phyloP scores from a whole-genome alignment of 1,140 invertebrate genomes.

The Leptinotarsa lineolata region DNA sequence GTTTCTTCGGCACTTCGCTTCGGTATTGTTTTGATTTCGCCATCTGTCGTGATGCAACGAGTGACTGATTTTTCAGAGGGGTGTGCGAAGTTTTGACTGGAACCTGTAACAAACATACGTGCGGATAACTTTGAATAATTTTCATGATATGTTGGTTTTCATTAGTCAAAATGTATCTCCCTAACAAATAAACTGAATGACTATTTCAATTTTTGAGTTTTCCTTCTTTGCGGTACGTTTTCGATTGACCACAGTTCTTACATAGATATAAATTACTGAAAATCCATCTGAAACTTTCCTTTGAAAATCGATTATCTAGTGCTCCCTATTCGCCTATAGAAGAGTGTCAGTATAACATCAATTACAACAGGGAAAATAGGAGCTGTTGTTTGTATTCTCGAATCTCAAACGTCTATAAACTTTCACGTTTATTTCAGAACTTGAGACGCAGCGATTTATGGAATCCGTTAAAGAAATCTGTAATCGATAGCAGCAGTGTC shows the following conservation, averaged over 20 bases:
- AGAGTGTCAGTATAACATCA: background rate
- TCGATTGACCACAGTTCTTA: no score
- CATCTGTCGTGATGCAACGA: slow-evolving; percentile 33
- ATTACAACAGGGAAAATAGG: background rate
- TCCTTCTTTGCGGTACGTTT: no score
- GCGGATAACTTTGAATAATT: no score
- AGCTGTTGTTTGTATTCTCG: background rate
- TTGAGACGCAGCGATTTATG: background rate
- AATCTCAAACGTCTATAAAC: background rate
- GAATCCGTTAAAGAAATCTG: slow-evolving; percentile 3
- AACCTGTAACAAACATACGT: slow-evolving; percentile 47
- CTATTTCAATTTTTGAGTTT: no score
- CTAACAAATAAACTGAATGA: no score
- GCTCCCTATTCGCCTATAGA: no score
- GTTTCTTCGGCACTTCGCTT: slow-evolving; percentile 76
- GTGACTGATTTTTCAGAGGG: slow-evolving; percentile 2
- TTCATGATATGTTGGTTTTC: no score
- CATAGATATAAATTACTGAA: no score
- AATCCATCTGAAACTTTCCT: no score
- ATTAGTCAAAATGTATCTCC: no score
- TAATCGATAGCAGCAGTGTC: slow-evolving; percentile 23
- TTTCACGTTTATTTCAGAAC: background rate
- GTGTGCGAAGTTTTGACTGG: slow-evolving; percentile 45
- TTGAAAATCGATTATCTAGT: no score
- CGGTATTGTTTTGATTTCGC: slow-evolving; percentile 52